Percentiles rank a stretch among this genome's conserved stretches.
Evolutionary conservation across 92 coral and sea anemone species (phyloP).

Genomic region (Nematostella vectensis): DNA sequence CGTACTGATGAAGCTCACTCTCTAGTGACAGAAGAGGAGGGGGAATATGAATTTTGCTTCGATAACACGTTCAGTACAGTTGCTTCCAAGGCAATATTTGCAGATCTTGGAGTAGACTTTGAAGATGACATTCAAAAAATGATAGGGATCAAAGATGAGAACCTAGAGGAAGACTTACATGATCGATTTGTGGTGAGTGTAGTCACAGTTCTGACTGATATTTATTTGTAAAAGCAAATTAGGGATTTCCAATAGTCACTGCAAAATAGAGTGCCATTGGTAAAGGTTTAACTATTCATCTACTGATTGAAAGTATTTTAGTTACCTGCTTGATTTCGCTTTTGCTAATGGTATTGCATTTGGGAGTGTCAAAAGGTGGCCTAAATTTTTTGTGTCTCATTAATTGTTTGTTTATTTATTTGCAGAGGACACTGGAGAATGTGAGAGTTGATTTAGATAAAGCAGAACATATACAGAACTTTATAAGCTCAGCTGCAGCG

Average conservation of each 20-base stretch:
- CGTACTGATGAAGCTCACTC: conserved; percentile 64
- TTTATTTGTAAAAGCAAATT: no score
- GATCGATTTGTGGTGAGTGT: conserved; percentile 50
- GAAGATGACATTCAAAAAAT: conserved; percentile 16
- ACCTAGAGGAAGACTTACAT: conserved; percentile 25
- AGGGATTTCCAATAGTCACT: no score
- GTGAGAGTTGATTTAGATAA: conserved; percentile 47
- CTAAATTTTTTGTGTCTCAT: no score
- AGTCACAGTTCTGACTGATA: no score
- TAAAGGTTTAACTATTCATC: no score
- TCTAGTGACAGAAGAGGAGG: conserved; percentile 32
- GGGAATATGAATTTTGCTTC: conserved; percentile 65
- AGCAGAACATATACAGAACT: conserved; percentile 48
- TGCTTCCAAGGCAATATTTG: conserved; percentile 55
- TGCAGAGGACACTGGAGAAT: conserved; percentile 47
- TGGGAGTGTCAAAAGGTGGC: no score
- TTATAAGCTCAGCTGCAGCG: conserved; percentile 49
- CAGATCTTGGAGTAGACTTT: conserved; percentile 55
- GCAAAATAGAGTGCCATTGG: no score
- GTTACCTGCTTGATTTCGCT: no score
- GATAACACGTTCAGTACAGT: conserved; percentile 74
- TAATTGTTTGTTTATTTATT: no score
- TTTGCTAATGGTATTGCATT: no score
- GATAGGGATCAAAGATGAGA: conserved; percentile 24
- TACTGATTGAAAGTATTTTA: no score